Conservation (phyloP, 2,113 vertebrate species). For the Bettongia penicillata region DNA sequence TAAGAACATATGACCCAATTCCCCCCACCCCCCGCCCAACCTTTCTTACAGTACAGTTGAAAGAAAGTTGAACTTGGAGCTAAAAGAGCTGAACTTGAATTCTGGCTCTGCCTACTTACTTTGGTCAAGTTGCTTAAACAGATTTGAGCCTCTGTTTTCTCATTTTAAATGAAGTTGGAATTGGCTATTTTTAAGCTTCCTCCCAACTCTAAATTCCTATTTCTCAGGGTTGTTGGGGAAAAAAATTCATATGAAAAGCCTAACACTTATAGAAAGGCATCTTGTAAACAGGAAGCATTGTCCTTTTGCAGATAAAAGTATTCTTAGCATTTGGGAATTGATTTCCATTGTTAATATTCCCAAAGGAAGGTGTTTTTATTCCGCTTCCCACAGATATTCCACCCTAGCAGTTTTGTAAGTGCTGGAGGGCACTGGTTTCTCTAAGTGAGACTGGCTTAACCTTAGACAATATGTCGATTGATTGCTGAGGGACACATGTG, state of each 20-base stretch:
- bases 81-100: neutral
- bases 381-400: neutral
- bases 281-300: rapidly evolving
- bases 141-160: neutral
- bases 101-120: neutral
- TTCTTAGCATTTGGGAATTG: neutral
- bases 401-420: neutral
- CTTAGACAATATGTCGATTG: neutral
- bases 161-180: neutral
- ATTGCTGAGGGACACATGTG: neutral
- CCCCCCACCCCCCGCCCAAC: neutral
- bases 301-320: neutral
- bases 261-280: neutral
- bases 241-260: neutral
- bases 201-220: neutral
- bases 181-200: neutral
- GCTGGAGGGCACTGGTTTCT: neutral
- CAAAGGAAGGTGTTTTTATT: neutral
- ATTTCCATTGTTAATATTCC: neutral
- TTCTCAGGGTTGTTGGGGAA: neutral
- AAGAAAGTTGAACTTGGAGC: neutral
- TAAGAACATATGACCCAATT: rapidly evolving
- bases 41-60: neutral
- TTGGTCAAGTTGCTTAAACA: neutral
- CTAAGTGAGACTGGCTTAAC: neutral